Evolutionary conservation across 2,113 vertebrate species (phyloP).

Genomic region (Eira barbara): DNA sequence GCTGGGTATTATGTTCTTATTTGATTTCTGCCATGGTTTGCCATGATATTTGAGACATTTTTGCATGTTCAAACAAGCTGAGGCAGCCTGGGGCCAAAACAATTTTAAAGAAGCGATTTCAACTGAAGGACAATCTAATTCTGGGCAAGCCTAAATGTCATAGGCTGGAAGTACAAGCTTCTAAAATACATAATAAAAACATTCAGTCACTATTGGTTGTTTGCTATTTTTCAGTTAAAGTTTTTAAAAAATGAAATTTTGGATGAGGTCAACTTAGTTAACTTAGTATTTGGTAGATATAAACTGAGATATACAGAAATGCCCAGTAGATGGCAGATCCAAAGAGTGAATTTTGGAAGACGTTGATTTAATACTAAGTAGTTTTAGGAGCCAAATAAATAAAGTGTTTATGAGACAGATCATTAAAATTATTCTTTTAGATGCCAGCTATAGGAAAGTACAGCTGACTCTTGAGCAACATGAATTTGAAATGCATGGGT

Average conservation of each 20-base stretch:
- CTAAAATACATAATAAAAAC: constrained; percentile 34
- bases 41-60: constrained; percentile 1
- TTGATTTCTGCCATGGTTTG: constrained; percentile 25
- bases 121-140: constrained; percentile 24
- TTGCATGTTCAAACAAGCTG: constrained; percentile 17
- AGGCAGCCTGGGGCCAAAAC: background rate
- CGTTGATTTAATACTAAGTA: background rate
- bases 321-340: background rate
- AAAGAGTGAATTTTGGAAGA: background rate
- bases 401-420: background rate
- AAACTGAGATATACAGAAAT: background rate
- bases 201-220: background rate
- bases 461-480: background rate
- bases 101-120: constrained; percentile 33
- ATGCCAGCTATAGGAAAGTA: background rate
- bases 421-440: background rate
- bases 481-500: background rate
- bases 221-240: background rate
- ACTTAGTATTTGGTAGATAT: background rate
- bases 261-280: background rate
- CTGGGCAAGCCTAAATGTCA: constrained; percentile 28
- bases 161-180: background rate
- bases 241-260: background rate
- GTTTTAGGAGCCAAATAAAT: background rate
- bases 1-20: background rate